Evolutionary conservation across 2,797 vertebrate genomes (phyloP), one percentile per base, ranked within the genome.

Genomic region (Paratrypauchen microcephalus): DNA sequence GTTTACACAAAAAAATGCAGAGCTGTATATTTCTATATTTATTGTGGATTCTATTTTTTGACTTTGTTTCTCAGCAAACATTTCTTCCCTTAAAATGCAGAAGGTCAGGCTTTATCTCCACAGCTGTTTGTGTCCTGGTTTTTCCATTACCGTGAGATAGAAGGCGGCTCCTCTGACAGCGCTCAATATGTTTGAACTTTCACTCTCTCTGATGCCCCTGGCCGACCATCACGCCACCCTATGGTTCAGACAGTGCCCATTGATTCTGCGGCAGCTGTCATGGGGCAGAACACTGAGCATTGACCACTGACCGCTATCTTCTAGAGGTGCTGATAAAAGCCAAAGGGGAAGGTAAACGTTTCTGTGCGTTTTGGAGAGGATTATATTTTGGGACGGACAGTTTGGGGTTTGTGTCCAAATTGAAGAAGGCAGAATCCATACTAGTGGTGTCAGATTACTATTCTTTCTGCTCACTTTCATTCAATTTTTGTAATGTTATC

Each of bases 251-350:
- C 74, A 69, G 75, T 68, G 66, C 66, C 65, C 63, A 77, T 66
- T 79, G 83, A 85, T 80, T 83, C 72, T 68, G 45, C 79, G 73
- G 77, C 82, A 28, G 15, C 24, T 6, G 24, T 26, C 55, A 16
- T 6, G 36, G 39, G 11, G 32, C 36, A 41, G 60, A 24, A 23
- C 36, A 13, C 60, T 41, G 36, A 62, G 12, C 32, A 62, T 16
- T 13, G n/a, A 52, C 16, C 24, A 45, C 41, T 15, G 41, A 45
- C 72, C 70, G 63, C 70, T 64, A 57, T 36, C 55, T 36, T 36
- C 32, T 36, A 8, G 32, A 36, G 72, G 71, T 80, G 72, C 54
- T 84, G 85, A 89, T 88, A 80, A 87, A 87, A 78, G 73, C 77
- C 39, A 5, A 61, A 57, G 65, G 55, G 70, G 70, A 65, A 79